A percentile compares a stretch with the other conserved stretches of the same genome.
phyloP scores from a whole-genome alignment of 2,888 invertebrate genomes.

The Schizotus pectinicornis region DNA sequence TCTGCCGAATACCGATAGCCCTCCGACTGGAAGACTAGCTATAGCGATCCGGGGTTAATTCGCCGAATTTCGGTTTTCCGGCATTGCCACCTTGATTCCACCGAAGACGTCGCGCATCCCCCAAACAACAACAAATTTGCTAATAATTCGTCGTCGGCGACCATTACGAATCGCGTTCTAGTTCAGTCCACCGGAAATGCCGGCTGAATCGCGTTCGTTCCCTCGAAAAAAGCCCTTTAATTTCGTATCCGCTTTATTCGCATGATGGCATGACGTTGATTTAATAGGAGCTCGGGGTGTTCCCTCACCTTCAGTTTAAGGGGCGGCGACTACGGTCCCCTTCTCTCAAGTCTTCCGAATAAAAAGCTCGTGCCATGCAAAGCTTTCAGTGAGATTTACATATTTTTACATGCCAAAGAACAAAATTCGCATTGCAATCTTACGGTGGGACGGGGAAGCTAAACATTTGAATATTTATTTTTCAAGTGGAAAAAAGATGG shows the following conservation, averaged over 20 bases:
- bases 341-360: slow-evolving; percentile 40
- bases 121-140: not conserved
- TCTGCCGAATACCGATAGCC: no score
- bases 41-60: no score
- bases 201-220: not conserved
- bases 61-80: no score
- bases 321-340: slow-evolving; percentile 45
- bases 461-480: slow-evolving; percentile 50
- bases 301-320: slow-evolving; percentile 49
- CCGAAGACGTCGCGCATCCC: not conserved
- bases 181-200: not conserved
- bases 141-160: not conserved
- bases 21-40: no score
- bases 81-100: no score
- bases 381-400: slow-evolving; percentile 54
- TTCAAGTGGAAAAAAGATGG: slow-evolving; percentile 36
- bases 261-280: slow-evolving; percentile 44
- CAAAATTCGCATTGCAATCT: slow-evolving; percentile 53
- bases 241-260: slow-evolving; percentile 37
- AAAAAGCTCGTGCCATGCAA: slow-evolving; percentile 41
- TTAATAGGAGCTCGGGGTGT: slow-evolving; percentile 49
- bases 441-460: slow-evolving; percentile 43
- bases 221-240: slow-evolving; percentile 4
- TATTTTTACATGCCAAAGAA: slow-evolving; percentile 56
- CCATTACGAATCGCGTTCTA: not conserved